Conservation (phyloP, 2,113 vertebrate species). For the Cyanistes caeruleus region DNA sequence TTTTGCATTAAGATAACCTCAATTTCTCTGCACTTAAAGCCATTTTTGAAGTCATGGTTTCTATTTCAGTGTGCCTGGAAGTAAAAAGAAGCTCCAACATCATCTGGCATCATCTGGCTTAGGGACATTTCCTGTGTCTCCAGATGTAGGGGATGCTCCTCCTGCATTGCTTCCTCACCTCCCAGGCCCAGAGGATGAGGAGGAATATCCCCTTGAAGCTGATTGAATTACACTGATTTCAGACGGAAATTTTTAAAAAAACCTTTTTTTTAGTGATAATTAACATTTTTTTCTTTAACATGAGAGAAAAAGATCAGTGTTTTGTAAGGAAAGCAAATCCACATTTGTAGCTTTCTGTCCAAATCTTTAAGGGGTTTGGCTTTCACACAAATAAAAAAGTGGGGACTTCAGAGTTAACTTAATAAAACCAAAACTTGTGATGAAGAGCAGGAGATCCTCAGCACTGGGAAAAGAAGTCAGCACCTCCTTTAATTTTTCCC, state of each 20-base stretch:
- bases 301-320: neutral
- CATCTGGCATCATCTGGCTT: rapidly evolving
- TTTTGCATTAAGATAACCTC: neutral
- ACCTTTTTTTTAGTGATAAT: neutral
- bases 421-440: neutral
- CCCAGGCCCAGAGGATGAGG: neutral
- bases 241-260: neutral
- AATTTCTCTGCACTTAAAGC: neutral
- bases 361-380: neutral
- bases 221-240: neutral
- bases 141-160: neutral
- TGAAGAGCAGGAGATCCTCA: neutral
- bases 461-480: neutral
- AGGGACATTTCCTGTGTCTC: neutral
- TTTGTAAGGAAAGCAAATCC: neutral
- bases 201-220: neutral
- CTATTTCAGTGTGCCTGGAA: neutral
- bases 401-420: neutral
- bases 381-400: neutral
- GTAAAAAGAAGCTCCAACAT: neutral
- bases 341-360: neutral
- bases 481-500: neutral
- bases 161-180: neutral
- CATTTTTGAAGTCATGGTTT: neutral
- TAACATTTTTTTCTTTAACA: neutral